These are phyloP conservation scores for Ichneumoninae sp. DNA, from an alignment of 2,888 invertebrate genomes.

Conservation along the genomic window DNA sequence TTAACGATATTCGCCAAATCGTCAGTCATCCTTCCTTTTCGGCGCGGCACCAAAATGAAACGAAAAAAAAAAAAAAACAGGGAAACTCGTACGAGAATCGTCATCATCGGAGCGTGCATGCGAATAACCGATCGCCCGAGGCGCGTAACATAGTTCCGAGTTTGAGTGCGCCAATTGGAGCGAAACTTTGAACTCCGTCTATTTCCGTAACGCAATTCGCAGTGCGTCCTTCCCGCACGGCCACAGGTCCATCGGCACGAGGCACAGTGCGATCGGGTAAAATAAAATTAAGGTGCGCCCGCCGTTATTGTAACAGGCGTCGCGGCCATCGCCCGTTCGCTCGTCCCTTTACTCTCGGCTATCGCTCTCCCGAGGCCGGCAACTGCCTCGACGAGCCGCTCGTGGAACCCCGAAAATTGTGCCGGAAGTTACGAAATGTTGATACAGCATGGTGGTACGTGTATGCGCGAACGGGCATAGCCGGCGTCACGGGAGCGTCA, in stretches of 20 bases:
- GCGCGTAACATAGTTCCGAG: background rate
- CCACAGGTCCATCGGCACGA: background rate
- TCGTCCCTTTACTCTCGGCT: slow-evolving; percentile 43
- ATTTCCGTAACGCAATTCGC: background rate
- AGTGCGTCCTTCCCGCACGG: background rate
- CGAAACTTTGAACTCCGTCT: slow-evolving; percentile 1
- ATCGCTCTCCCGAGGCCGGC: slow-evolving; percentile 26
- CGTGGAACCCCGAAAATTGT: slow-evolving; percentile 43
- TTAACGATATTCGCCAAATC: background rate
- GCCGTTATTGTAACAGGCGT: slow-evolving; percentile 17
- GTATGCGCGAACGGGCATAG: background rate
- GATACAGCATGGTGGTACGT: slow-evolving; percentile 19
- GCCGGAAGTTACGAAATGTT: slow-evolving; percentile 58
- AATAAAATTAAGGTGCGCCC: slow-evolving; percentile 41
- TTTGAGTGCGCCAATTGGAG: background rate
- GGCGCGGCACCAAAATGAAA: background rate
- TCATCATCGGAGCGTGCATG: background rate
- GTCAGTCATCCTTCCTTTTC: background rate
- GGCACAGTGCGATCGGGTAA: slow-evolving; percentile 1
- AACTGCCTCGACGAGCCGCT: slow-evolving; percentile 31
- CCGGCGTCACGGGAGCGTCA: slow-evolving; percentile 34
- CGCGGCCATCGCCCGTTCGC: slow-evolving; percentile 30
- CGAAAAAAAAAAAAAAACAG: background rate
- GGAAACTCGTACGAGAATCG: background rate
- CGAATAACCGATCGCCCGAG: background rate